Conservation (phyloP, 64 coral and sea anemone genomes). For the Acropora yongei region DNA sequence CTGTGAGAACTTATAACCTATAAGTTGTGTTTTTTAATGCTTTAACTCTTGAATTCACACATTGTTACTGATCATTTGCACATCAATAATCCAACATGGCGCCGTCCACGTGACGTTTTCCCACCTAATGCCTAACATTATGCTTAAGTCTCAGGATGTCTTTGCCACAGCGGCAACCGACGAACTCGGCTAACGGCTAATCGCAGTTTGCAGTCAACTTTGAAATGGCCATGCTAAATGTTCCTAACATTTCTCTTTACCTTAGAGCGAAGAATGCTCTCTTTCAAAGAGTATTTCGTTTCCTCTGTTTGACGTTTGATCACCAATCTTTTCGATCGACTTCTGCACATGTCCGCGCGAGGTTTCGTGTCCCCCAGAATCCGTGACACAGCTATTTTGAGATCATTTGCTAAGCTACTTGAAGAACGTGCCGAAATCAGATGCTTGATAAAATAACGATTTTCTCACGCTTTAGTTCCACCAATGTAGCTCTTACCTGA, state of each 20-base stretch:
- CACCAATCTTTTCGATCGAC: not conserved
- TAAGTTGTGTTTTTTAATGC: too few species aligned
- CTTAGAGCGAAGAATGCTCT: not conserved
- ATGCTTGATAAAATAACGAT: slow-evolving; percentile 14
- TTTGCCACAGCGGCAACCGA: too few species aligned
- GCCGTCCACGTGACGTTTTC: too few species aligned
- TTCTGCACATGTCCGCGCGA: not conserved
- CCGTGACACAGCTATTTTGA: not conserved
- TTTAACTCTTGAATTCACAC: too few species aligned
- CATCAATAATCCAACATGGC: too few species aligned
- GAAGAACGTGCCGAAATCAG: not conserved
- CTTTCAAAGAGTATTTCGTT: not conserved
- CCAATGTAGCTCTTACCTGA: not conserved
- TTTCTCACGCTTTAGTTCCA: not conserved
- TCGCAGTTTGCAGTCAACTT: too few species aligned
- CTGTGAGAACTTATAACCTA: too few species aligned
- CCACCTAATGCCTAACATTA: too few species aligned
- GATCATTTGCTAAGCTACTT: not conserved
- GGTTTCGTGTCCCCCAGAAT: slow-evolving; percentile 7
- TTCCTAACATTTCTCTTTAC: not conserved
- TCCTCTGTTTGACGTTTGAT: not conserved
- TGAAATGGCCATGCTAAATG: too few species aligned
- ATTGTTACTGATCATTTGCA: too few species aligned
- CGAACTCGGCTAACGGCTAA: too few species aligned
- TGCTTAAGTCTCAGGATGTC: too few species aligned